phyloP scores from a whole-genome alignment of 1,140 invertebrate species.

The Drosophila saltans region DNA sequence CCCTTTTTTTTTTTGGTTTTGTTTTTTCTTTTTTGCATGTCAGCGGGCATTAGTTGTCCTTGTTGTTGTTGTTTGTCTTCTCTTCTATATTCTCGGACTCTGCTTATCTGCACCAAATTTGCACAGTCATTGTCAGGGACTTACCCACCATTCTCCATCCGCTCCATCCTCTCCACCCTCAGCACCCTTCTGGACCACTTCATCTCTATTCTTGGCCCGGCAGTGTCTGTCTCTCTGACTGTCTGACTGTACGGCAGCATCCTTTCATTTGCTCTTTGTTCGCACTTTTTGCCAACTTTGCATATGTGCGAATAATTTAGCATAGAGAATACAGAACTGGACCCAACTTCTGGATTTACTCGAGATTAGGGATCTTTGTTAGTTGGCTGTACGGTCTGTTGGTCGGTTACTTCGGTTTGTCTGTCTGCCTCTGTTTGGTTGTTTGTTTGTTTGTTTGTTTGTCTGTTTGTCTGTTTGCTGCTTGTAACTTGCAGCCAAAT shows the following conservation, averaged over 20 bases:
- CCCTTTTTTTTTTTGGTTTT: constrained; percentile 46
- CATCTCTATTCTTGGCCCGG: constrained; percentile 7
- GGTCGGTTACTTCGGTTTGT: constrained; percentile 29
- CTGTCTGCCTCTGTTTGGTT: constrained; percentile 23
- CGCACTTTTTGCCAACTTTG: constrained; percentile 76
- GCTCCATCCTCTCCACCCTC: background rate
- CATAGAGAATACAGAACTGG: constrained; percentile 33
- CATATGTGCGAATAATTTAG: constrained; percentile 80
- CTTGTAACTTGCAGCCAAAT: constrained; percentile 49
- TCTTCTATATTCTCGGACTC: constrained; percentile 61
- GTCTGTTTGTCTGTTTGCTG: constrained; percentile 44
- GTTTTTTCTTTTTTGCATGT: constrained; percentile 63
- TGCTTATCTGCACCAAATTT: constrained; percentile 79
- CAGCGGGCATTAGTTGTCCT: constrained; percentile 76
- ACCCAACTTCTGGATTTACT: constrained; percentile 74
- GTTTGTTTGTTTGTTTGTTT: constrained; percentile 56
- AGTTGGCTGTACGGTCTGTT: constrained; percentile 50
- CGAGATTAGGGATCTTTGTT: constrained; percentile 78
- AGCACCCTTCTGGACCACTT: constrained; percentile 25
- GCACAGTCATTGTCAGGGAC: constrained; percentile 74
- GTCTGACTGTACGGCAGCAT: constrained; percentile 6
- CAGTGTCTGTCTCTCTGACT: background rate
- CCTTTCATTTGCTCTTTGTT: constrained; percentile 55
- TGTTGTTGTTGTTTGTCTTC: constrained; percentile 24
- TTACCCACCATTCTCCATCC: constrained; percentile 9